These are phyloP conservation scores for Orthosia gracilis DNA, from an alignment of 2,888 invertebrate genomes.

Conservation along the genomic window DNA sequence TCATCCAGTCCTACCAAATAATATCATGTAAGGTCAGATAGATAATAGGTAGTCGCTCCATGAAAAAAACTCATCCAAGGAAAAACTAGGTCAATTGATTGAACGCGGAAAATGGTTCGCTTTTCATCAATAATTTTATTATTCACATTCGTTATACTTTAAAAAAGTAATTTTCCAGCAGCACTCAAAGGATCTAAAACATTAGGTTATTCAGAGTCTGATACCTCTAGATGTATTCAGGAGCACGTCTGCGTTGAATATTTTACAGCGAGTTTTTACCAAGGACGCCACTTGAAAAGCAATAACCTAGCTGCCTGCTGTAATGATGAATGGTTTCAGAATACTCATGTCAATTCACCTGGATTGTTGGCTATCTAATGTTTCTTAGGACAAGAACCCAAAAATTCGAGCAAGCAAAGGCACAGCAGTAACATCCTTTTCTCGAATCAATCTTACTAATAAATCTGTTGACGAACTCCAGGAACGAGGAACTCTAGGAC, in stretches of 20 bases:
- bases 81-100: not conserved
- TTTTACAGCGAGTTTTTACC: conserved; percentile 29
- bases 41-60: too few species aligned
- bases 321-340: conserved; percentile 15
- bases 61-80: too few species aligned
- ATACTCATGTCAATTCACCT: conserved; percentile 18
- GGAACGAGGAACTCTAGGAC: too few species aligned
- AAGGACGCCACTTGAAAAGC: conserved; percentile 38
- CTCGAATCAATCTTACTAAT: not conserved
- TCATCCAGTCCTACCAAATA: too few species aligned
- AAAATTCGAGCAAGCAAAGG: too few species aligned
- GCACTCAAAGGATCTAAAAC: conserved; percentile 26
- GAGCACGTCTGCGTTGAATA: conserved; percentile 41
- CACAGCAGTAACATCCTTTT: too few species aligned
- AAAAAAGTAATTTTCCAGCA: conserved; percentile 18
- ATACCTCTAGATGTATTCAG: conserved; percentile 45
- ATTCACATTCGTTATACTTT: not conserved
- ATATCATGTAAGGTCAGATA: too few species aligned
- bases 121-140: not conserved
- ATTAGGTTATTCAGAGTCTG: conserved; percentile 34
- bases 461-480: not conserved
- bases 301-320: conserved; percentile 18
- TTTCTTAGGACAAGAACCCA: not conserved
- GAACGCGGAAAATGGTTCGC: not conserved
- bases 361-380: not conserved